Evolutionary conservation across 2,888 invertebrate species (phyloP), one percentile per base, ranked within the genome.

Genomic region (Nebria salina): DNA sequence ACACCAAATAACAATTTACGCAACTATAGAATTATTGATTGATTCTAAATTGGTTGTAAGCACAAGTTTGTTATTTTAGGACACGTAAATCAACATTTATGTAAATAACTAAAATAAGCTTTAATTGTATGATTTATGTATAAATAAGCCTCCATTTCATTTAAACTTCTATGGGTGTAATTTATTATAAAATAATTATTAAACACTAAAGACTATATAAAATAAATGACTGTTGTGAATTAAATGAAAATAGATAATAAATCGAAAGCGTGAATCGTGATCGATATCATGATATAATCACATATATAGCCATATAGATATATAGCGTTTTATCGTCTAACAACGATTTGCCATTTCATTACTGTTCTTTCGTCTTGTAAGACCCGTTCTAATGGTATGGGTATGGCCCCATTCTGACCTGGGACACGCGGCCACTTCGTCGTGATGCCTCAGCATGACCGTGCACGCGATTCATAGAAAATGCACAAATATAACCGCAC

Each of bases 321-420:
- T 54, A 54, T 54, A 54, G 54, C 54, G 54, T 54, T 54, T 75
- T 75, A 75, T 75, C 64, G 26, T 20, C 75, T 20, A 26, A 77
- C 77, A 77, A 20, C 77, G 77, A 77, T 70, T 70, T 77, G 70
- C 77, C 70, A 77, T 77, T 77, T 77, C 77, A 72, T 77, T 77
- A 77, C 43, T 11, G 42, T 70, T 70, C 54, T 54, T 54, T 54
- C 54, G 54, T 13, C 13, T 13, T 54, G 2, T 13, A 13, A 54
- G 8, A 54, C 54, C 11, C 70, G 20, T 20, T 70, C 26, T 25
- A 25, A 13, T 70, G 70, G 26, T 70, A 25, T 70, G 20, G 25
- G 70, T 70, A 15, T 68, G 68, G 68, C 68, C 25, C 20, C 25
- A 15, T 68, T 68, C 15, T 34, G 70, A 11, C 70, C 25, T 15